A percentile compares a stretch with the other conserved stretches of the same genome.
phyloP scores from a whole-genome alignment of 2,113 vertebrate genomes.

The Heptranchias perlo region DNA sequence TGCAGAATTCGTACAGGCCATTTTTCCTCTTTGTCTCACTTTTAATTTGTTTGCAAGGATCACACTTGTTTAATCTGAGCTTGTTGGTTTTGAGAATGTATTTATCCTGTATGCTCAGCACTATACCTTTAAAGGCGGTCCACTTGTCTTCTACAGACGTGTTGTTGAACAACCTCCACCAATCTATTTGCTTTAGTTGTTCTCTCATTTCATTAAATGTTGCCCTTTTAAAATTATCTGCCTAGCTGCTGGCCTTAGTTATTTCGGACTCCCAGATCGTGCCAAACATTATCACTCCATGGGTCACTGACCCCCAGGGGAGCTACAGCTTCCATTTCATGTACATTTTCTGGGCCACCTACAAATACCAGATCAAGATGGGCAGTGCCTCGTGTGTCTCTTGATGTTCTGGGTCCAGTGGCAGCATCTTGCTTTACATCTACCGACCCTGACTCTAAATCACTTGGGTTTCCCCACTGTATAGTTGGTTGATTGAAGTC shows the following conservation, averaged over 20 bases:
- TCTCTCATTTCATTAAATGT: not conserved
- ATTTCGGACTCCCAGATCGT: not conserved
- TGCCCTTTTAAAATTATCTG: not conserved
- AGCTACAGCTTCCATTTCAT: too few relatives aligned
- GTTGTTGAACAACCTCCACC: too few relatives aligned
- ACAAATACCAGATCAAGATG: not conserved
- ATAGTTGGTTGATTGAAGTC: not conserved
- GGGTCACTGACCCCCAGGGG: too few relatives aligned
- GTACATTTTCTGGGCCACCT: not conserved
- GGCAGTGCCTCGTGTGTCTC: not conserved
- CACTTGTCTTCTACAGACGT: too few relatives aligned
- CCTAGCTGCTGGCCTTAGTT: not conserved
- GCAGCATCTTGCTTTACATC: too few relatives aligned
- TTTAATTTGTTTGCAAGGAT: not conserved
- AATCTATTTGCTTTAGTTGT: too few relatives aligned
- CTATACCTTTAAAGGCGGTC: too few relatives aligned
- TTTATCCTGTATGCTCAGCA: too few relatives aligned
- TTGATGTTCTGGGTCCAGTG: not conserved
- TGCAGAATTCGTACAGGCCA: not conserved
- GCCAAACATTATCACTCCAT: not conserved
- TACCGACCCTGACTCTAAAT: not conserved
- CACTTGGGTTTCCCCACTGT: not conserved
- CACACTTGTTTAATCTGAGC: too few relatives aligned
- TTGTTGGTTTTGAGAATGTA: too few relatives aligned
- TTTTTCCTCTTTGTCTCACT: not conserved